Percentiles rank a stretch among this genome's conserved stretches.
phyloP scores from a whole-genome alignment of 2,888 invertebrate genomes.

The Hedychridium roseum region DNA sequence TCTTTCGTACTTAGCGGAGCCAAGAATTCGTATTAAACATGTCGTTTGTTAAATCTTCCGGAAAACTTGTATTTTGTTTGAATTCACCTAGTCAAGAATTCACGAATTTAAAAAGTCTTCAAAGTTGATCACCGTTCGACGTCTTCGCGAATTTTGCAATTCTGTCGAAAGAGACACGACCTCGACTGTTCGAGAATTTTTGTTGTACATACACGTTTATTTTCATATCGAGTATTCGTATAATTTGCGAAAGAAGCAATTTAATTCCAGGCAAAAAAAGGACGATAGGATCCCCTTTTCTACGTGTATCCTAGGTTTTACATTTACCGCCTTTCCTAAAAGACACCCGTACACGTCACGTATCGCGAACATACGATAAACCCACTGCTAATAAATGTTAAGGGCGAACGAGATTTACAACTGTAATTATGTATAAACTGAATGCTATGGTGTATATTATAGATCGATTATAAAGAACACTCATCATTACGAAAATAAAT shows the following conservation, averaged over 20 bases:
- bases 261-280: conserved; percentile 2
- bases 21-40: no score
- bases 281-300: conserved; percentile 34
- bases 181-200: conserved; percentile 11
- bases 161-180: background rate
- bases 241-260: no score
- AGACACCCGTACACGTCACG: conserved; percentile 9
- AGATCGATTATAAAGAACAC: conserved; percentile 63
- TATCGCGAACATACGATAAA: conserved; percentile 46
- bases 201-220: conserved; percentile 40
- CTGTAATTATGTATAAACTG: conserved; percentile 64
- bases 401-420: conserved; percentile 55
- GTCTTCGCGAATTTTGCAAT: conserved; percentile 1
- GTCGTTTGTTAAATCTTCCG: background rate
- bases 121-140: conserved; percentile 5
- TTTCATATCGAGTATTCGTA: no score
- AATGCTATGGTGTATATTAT: conserved; percentile 65
- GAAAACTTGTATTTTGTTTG: no score
- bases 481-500: conserved; percentile 62
- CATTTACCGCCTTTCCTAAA: conserved; percentile 11
- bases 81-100: no score
- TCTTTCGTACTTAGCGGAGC: no score
- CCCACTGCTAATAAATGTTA: conserved; percentile 51
- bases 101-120: background rate
- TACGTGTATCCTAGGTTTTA: conserved; percentile 44